phyloP scores from a whole-genome alignment of 2,888 invertebrate genomes.

The Polydrusus cervinus region DNA sequence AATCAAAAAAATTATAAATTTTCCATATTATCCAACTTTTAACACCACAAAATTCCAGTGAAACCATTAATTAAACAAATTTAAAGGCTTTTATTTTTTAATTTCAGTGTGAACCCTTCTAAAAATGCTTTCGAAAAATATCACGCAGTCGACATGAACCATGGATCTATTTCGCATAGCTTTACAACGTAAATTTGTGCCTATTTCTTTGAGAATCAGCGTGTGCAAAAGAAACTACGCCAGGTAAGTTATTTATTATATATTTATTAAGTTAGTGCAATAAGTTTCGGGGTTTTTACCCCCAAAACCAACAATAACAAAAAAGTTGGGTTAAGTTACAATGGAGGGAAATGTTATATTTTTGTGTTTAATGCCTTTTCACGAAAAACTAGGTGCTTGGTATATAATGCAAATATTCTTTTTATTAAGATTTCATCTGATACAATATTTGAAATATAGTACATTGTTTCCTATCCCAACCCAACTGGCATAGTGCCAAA shows the following conservation, averaged over 20 bases:
- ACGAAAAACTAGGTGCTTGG: not conserved
- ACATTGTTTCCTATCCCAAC: too few relatives aligned
- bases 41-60: constrained; percentile 10
- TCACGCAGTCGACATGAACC: constrained; percentile 64
- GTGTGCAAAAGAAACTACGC: constrained; percentile 59
- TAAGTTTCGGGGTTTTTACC: too few relatives aligned
- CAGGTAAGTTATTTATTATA: constrained; percentile 31
- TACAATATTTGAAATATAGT: too few relatives aligned
- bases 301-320: constrained; percentile 14
- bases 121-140: constrained; percentile 44
- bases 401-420: too few relatives aligned
- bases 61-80: not conserved
- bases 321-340: constrained; percentile 26
- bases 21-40: constrained; percentile 11
- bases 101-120: not conserved
- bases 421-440: too few relatives aligned
- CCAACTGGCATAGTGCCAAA: too few relatives aligned
- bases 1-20: constrained; percentile 34
- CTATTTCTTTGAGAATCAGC: constrained; percentile 58
- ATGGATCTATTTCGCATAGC: constrained; percentile 64
- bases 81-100: not conserved
- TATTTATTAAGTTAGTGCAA: too few relatives aligned
- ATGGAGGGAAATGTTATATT: not conserved
- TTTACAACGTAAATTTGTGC: constrained; percentile 59
- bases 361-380: not conserved